Conservation (phyloP, 2,797 vertebrate species). For the Hapalemur alaotrensis region DNA sequence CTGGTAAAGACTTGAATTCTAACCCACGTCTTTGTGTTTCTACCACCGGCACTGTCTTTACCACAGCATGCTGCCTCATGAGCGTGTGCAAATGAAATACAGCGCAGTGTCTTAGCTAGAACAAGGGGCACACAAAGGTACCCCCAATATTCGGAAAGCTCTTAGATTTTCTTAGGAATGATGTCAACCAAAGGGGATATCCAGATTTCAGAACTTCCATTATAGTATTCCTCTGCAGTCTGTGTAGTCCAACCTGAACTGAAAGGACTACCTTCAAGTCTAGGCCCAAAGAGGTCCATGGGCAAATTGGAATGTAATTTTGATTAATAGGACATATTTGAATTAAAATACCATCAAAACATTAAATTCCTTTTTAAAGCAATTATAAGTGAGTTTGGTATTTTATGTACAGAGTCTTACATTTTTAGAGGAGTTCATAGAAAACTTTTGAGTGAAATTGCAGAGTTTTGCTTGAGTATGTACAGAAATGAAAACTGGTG, state of each 20-base stretch:
- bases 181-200: background rate
- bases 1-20: background rate
- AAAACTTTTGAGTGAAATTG: background rate
- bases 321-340: background rate
- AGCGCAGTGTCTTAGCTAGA: background rate
- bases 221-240: background rate
- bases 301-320: background rate
- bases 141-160: background rate
- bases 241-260: background rate
- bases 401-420: slow-evolving; percentile 4
- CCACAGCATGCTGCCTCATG: too few species aligned
- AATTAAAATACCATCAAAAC: slow-evolving; percentile 36
- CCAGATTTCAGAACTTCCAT: background rate
- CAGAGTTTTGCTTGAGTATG: background rate
- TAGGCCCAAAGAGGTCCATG: background rate
- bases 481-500: background rate
- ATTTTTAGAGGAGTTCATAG: background rate
- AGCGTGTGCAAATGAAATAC: background rate
- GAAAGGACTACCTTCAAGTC: background rate
- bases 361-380: background rate
- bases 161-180: background rate
- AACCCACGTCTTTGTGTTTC: background rate
- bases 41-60: background rate
- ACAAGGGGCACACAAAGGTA: background rate
- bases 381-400: background rate